Base-by-base conservation (phyloP, 2,797 vertebrate genomes). In the Orientallactaga sibirica region DNA sequence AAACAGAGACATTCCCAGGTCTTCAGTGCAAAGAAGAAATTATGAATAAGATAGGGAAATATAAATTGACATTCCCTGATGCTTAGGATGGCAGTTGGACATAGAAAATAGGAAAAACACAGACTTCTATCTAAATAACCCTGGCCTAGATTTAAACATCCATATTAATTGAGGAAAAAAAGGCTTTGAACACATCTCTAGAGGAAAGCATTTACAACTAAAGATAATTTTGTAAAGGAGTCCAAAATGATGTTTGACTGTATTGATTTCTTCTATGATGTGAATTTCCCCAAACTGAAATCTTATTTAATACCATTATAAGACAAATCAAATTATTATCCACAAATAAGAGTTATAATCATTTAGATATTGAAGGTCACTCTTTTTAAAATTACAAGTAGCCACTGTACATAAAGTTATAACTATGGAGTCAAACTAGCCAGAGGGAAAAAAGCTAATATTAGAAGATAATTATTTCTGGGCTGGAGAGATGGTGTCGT, bases 1-100 rank as follows among this genome's bases (percentile, higher is more conserved):
- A 74, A 83, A 55, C 16, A 77, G 27, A 77, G 73, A 95, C 90
- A 76, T 88, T 6, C 37, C 24, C 33, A 90, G n/a, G n/a, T 67
- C 8, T 25, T 92, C 37, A n/a, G 52, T 82, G 71, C 67, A 90
- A 87, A 90, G 20, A 70, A 89, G n/a, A 77, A 66, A 55, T 37
- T 76, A 92, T 68, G 29, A 86, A 43, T 41, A 90, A 92, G 74
- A 48, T 19, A 68, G 10, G 27, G 68, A 88, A 90, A 55, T 33
- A 61, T 58, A 84, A 48, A 75, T 20, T 79, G 52, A 61, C 37
- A 83, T 3, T 24, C 24, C 22, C 11, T 74, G 66, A 29, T 37
- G 3, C 8, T 18, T 10, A 5, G 22, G 11, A 33, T 83, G 10
- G 48, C 15, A 92, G 12, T 16, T 55, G n/a, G 14, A n/a, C 43